Evolutionary conservation across 2,113 vertebrate genomes (phyloP).

Genomic region (Mesocricetus auratus): DNA sequence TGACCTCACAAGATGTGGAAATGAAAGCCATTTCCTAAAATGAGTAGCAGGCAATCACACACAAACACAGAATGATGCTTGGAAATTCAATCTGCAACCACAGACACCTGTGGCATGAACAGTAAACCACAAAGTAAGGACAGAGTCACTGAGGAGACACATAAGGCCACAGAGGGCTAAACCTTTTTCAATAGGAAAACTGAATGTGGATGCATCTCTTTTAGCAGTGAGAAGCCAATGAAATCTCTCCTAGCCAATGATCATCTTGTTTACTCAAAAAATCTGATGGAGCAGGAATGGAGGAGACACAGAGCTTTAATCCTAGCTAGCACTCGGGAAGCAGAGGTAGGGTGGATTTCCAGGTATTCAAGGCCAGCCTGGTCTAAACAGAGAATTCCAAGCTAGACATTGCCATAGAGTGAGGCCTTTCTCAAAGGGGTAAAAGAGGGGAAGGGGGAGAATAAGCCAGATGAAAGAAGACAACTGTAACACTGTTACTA

Average conservation of each 20-base stretch:
- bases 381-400: neutral
- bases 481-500: neutral
- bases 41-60: neutral
- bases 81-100: slow-evolving; percentile 38
- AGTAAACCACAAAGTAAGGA: neutral
- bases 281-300: neutral
- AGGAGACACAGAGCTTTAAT: neutral
- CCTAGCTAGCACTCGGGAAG: no score
- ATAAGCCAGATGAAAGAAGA: neutral
- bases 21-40: slow-evolving; percentile 45
- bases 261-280: slow-evolving; percentile 27
- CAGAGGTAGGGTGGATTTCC: neutral
- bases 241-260: neutral
- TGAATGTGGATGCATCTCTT: slow-evolving; percentile 6
- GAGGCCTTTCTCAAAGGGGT: neutral
- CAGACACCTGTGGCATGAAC: neutral
- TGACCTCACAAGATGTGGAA: neutral
- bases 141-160: neutral
- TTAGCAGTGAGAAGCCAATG: neutral
- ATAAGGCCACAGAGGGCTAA: neutral
- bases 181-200: neutral
- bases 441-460: neutral
- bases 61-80: slow-evolving; percentile 24
- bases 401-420: neutral
- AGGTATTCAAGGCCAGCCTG: neutral